Conservation (phyloP, 2,113 vertebrate species). For the Leiothrix lutea region DNA sequence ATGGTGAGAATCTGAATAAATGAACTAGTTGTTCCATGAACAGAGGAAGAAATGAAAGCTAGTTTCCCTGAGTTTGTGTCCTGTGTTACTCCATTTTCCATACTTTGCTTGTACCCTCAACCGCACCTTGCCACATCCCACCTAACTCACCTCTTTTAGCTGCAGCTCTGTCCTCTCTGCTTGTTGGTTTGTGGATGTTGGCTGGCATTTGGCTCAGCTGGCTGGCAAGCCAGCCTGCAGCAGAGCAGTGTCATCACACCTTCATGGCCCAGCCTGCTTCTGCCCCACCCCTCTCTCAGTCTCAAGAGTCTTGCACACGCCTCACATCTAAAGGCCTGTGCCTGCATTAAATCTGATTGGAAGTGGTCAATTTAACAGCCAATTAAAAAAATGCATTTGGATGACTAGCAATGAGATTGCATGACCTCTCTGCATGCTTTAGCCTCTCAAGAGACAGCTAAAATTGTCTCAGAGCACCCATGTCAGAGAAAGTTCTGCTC, state of each 20-base stretch:
- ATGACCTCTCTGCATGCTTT: background rate
- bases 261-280: background rate
- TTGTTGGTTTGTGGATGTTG: rapidly evolving
- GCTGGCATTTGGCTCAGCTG: background rate
- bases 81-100: background rate
- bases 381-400: background rate
- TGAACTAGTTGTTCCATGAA: background rate
- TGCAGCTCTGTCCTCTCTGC: background rate
- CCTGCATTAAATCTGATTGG: background rate
- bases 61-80: background rate
- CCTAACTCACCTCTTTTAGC: background rate
- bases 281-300: background rate
- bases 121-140: background rate
- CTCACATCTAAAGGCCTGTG: background rate
- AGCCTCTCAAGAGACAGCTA: background rate
- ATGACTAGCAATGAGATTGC: background rate
- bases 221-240: background rate
- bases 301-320: background rate
- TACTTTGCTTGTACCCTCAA: background rate
- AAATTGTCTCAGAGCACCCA: background rate
- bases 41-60: background rate
- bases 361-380: background rate
- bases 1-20: background rate
- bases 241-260: background rate
- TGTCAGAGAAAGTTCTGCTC: background rate